Conservation (phyloP, 2,113 vertebrate genomes). For the Phoenicopterus ruber region DNA sequence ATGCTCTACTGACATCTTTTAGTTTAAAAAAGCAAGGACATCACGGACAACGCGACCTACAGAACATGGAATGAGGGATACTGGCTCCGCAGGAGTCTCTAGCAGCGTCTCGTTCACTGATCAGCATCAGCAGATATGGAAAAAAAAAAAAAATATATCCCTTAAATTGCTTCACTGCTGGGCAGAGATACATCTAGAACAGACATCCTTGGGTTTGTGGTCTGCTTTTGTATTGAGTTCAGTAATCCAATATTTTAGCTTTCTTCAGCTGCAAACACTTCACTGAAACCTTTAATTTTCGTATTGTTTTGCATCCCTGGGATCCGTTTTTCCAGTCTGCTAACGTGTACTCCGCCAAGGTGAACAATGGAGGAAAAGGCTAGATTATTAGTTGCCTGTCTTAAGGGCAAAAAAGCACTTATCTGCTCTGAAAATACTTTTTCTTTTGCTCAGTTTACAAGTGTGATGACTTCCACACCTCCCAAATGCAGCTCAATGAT, state of each 20-base stretch:
- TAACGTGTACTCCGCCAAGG: fast-evolving
- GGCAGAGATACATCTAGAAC: neutral
- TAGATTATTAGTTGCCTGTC: neutral
- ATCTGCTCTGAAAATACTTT: neutral
- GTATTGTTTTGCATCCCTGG: neutral
- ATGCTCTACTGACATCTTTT: neutral
- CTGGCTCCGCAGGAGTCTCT: neutral
- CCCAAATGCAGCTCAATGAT: neutral
- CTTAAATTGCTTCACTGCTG: neutral
- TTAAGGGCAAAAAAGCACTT: neutral
- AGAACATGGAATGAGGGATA: neutral
- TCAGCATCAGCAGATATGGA: neutral
- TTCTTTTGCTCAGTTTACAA: neutral
- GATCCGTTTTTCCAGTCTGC: neutral
- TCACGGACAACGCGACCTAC: fast-evolving
- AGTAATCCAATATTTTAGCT: neutral
- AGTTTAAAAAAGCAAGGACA: neutral
- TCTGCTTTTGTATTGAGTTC: neutral
- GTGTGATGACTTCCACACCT: neutral
- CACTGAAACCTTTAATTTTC: neutral
- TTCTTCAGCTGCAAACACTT: neutral
- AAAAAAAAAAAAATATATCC: neutral
- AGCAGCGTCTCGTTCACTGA: neutral
- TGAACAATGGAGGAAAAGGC: neutral
- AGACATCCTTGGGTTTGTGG: fast-evolving